These are phyloP conservation scores for Artibeus lituratus DNA, from an alignment of 2,797 vertebrate species.

Conservation along the genomic window DNA sequence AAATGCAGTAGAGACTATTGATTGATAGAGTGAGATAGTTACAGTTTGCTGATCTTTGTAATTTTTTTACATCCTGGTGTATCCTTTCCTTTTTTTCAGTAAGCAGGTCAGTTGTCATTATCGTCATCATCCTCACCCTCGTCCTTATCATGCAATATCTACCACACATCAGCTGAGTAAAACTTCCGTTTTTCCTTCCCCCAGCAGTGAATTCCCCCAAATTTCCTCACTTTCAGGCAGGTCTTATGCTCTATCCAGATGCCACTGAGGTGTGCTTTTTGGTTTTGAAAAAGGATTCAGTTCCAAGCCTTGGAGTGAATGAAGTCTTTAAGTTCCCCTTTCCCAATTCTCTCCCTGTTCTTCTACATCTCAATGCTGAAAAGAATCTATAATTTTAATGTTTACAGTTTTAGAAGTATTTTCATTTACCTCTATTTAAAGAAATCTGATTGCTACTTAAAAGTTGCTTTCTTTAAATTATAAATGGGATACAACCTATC, in stretches of 20 bases:
- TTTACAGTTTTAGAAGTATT: background rate
- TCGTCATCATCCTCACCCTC: background rate
- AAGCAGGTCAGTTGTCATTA: background rate
- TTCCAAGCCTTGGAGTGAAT: background rate
- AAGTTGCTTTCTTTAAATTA: background rate
- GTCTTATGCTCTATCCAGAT: background rate
- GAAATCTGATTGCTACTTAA: conserved; percentile 10
- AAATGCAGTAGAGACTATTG: background rate
- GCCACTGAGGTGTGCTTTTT: background rate
- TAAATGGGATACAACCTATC: background rate
- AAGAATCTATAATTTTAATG: background rate
- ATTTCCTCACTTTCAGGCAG: background rate
- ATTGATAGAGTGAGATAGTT: background rate
- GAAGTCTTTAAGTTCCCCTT: background rate
- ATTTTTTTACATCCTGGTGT: background rate
- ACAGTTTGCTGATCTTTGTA: background rate
- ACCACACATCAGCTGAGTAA: background rate
- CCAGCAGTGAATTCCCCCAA: background rate
- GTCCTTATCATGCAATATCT: background rate
- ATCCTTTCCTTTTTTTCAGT: background rate
- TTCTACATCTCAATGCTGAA: background rate
- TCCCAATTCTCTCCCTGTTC: background rate
- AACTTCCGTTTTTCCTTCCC: background rate
- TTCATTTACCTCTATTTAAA: background rate
- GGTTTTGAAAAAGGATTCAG: background rate